These are phyloP conservation scores for Trididemnum miniatum DNA, from an alignment of 23 tunicate species.

Conservation along the genomic window DNA sequence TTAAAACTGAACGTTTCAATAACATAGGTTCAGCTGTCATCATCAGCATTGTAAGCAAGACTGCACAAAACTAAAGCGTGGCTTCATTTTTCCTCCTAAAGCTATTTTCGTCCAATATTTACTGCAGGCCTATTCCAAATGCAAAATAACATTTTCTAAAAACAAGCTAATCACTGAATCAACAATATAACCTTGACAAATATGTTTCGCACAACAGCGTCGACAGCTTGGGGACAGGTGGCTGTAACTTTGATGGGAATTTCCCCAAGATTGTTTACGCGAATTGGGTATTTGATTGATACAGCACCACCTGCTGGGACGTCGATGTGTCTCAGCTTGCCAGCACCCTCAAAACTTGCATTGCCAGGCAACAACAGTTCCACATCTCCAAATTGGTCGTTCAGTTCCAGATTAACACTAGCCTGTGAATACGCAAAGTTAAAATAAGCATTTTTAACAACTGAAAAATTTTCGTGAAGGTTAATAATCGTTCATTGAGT, in stretches of 20 bases:
- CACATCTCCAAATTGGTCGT: neutral
- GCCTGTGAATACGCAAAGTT: neutral
- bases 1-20: too few relatives aligned
- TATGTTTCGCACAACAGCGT: neutral
- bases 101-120: neutral
- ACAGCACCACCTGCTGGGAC: constrained; percentile 26
- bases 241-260: constrained; percentile 22
- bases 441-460: neutral
- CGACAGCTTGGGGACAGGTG: neutral
- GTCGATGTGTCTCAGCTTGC: constrained; percentile 18
- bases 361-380: neutral
- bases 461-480: too few relatives aligned
- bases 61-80: too few relatives aligned
- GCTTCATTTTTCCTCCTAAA: too few relatives aligned
- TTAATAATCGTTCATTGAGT: too few relatives aligned
- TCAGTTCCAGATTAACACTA: neutral
- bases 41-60: too few relatives aligned
- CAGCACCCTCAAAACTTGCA: too few relatives aligned
- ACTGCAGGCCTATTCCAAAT: too few relatives aligned
- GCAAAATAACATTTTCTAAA: too few relatives aligned
- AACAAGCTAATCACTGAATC: too few relatives aligned
- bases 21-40: too few relatives aligned
- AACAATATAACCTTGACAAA: constrained; percentile 31
- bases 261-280: constrained; percentile 17
- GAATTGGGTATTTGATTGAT: constrained; percentile 36